Evolutionary conservation across 2,113 vertebrate genomes (phyloP).

Genomic region (Phalacrocorax pelagicus): DNA sequence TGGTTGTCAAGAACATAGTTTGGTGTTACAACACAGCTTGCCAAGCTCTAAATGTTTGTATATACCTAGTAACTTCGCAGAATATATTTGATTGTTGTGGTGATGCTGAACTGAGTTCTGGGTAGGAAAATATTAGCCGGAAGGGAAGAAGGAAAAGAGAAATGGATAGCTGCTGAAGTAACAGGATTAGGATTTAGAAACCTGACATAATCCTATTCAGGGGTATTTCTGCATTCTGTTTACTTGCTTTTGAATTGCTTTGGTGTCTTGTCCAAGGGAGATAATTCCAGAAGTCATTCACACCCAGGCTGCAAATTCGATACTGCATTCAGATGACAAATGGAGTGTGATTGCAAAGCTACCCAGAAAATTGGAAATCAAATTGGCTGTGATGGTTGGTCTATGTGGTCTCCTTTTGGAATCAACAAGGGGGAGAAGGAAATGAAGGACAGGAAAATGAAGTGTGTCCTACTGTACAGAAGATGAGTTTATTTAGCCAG

Average conservation of each 20-base stretch:
- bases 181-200: constrained; percentile 29
- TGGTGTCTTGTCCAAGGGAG: constrained; percentile 30
- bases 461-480: neutral
- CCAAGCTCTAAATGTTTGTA: neutral
- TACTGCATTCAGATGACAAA: constrained; percentile 16
- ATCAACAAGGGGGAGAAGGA: neutral
- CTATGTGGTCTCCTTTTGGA: constrained; percentile 14
- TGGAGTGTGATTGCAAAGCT: constrained; percentile 10
- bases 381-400: constrained; percentile 13
- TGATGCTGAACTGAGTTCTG: neutral
- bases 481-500: constrained; percentile 12
- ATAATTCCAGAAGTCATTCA: constrained; percentile 43
- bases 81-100: neutral
- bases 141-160: constrained; percentile 4
- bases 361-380: constrained; percentile 42
- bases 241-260: constrained; percentile 34
- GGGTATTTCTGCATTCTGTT: constrained; percentile 40
- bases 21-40: neutral
- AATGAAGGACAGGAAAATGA: constrained; percentile 9
- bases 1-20: constrained; percentile 1
- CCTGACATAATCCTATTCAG: neutral
- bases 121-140: constrained; percentile 5
- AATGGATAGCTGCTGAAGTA: constrained; percentile 2
- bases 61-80: neutral
- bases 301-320: neutral